Evolutionary conservation across 2,888 invertebrate genomes (phyloP).

Genomic region (Amphipyra berbera): DNA sequence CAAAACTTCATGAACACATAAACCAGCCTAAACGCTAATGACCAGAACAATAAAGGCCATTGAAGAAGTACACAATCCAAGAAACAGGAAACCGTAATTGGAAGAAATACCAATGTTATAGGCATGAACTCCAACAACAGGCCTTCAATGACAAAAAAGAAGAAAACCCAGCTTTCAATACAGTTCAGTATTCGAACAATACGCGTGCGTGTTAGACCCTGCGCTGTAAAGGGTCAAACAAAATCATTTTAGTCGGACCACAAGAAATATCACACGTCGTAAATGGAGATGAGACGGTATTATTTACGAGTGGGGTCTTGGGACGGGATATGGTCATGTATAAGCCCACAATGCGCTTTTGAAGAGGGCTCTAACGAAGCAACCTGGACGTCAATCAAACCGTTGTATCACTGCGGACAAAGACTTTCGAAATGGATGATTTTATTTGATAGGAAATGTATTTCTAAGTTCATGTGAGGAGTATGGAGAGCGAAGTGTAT

Average conservation of each 20-base stretch:
- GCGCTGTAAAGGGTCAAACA: constrained; percentile 59
- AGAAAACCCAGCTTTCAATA: constrained; percentile 55
- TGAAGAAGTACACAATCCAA: constrained; percentile 30
- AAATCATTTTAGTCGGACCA: constrained; percentile 65
- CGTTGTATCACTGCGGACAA: constrained; percentile 59
- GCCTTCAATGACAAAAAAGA: constrained; percentile 42
- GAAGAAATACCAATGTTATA: constrained; percentile 39
- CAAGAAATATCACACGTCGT: constrained; percentile 78
- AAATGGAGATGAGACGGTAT: constrained; percentile 73
- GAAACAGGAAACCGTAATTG: constrained; percentile 56
- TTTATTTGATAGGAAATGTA: constrained; percentile 35
- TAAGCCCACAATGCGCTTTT: constrained; percentile 65
- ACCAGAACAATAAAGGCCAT: constrained; percentile 43
- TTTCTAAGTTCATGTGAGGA: constrained; percentile 13
- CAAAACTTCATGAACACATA: constrained; percentile 22
- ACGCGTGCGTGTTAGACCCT: constrained; percentile 38
- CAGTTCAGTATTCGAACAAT: constrained; percentile 40
- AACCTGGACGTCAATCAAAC: constrained; percentile 79
- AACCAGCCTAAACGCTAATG: constrained; percentile 38
- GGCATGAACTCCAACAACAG: constrained; percentile 30
- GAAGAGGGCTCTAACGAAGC: constrained; percentile 79
- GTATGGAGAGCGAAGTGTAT: constrained; percentile 9
- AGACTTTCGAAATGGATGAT: constrained; percentile 24
- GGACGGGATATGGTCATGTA: constrained; percentile 49
- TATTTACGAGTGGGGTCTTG: constrained; percentile 65